A percentile compares a stretch with the other conserved stretches of the same genome.
Evolutionary conservation across 2,888 invertebrate species (phyloP).

Genomic region (Diarsia dahlii): DNA sequence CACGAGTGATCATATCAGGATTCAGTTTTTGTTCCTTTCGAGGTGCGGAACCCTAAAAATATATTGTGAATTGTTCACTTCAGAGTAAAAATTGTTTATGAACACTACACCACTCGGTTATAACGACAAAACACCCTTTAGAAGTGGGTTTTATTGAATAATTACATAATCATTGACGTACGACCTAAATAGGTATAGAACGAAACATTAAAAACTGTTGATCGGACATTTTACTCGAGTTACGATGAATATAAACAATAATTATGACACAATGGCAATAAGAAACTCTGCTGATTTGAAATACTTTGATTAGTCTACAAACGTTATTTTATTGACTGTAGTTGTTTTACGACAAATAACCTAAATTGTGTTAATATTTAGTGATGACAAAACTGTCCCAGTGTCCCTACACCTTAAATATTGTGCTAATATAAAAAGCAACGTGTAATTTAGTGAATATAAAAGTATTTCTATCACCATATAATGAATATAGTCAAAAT

Average conservation of each 20-base stretch:
- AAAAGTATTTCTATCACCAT: background rate
- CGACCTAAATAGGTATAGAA: background rate
- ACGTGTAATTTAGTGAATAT: background rate
- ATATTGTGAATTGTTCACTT: too few relatives aligned
- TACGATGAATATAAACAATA: background rate
- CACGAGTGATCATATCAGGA: too few relatives aligned
- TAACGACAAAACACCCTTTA: background rate
- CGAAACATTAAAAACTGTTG: constrained; percentile 1
- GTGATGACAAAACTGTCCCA: background rate
- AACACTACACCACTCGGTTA: background rate
- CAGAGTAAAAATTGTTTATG: too few relatives aligned
- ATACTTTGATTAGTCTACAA: constrained; percentile 7
- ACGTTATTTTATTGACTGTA: background rate
- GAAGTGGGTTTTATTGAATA: background rate
- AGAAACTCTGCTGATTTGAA: constrained; percentile 1
- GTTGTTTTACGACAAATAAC: background rate
- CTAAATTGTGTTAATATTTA: background rate
- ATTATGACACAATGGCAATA: constrained; percentile 4
- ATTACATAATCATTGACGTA: background rate
- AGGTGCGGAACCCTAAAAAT: too few relatives aligned
- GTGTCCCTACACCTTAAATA: background rate
- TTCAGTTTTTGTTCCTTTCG: too few relatives aligned
- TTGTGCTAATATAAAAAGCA: background rate
- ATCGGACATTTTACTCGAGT: background rate
- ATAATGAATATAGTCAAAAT: constrained; percentile 66